Conservation (phyloP, 1,140 invertebrate species). For the Piezodorus guildinii region DNA sequence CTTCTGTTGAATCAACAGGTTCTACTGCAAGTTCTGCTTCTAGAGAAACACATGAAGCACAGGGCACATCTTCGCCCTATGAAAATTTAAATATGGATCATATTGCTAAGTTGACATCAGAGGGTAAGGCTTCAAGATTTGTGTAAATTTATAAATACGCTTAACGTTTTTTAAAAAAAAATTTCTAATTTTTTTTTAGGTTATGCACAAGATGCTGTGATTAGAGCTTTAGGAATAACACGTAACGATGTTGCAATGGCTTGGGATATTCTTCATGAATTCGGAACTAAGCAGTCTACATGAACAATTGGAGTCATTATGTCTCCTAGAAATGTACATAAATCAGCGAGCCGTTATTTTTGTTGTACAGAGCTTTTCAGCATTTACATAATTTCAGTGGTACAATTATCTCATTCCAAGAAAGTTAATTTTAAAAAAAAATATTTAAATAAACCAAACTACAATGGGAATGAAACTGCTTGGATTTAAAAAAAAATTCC, state of each 20-base stretch:
- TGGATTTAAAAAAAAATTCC: neutral
- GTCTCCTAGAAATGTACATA: neutral
- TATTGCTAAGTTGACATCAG: conserved; percentile 71
- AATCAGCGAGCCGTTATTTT: neutral
- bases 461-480: neutral
- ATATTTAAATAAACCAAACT: neutral
- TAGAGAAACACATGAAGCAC: neutral
- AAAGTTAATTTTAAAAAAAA: neutral
- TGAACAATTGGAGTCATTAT: neutral
- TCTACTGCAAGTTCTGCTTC: conserved; percentile 21
- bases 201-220: conserved; percentile 78
- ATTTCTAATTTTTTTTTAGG: conserved; percentile 32
- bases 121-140: conserved; percentile 37
- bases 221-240: conserved; percentile 79
- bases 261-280: conserved; percentile 87
- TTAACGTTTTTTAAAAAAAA: neutral
- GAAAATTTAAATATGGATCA: conserved; percentile 88
- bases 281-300: conserved; percentile 49
- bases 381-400: neutral
- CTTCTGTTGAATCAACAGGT: conserved; percentile 28
- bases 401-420: conserved; percentile 1
- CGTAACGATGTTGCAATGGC: conserved; percentile 90
- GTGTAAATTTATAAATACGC: no score
- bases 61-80: conserved; percentile 38
- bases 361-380: neutral